phyloP scores from a whole-genome alignment of 2,113 vertebrate genomes.

The Clarias batrachus region DNA sequence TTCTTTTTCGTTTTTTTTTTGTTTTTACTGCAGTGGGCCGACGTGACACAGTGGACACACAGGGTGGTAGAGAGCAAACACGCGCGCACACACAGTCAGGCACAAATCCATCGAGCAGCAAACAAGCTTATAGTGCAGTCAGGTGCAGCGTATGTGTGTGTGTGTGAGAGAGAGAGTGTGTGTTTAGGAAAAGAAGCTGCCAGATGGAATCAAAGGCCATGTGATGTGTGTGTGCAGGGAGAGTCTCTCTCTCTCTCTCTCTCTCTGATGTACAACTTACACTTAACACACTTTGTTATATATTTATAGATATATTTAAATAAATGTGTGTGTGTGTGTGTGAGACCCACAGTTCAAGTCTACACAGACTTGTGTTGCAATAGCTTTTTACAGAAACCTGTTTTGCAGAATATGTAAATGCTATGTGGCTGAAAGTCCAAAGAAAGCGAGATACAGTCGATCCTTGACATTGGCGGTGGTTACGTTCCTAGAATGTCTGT shows the following conservation, averaged over 20 bases:
- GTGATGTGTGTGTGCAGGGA: neutral
- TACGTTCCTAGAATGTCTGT: too few species aligned
- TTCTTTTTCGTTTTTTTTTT: neutral
- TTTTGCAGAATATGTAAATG: neutral
- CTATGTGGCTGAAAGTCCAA: neutral
- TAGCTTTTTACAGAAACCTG: neutral
- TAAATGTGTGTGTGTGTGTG: neutral
- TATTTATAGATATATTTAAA: too few species aligned
- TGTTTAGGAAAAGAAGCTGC: neutral
- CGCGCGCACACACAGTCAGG: neutral
- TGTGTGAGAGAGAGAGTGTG: constrained; percentile 23
- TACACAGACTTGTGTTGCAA: neutral
- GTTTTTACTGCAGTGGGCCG: constrained; percentile 18
- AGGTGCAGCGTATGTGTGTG: neutral
- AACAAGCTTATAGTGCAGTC: constrained; percentile 20
- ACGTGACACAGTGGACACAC: constrained; percentile 42
- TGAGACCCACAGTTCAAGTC: neutral
- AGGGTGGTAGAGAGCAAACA: constrained; percentile 19
- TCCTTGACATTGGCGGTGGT: too few species aligned
- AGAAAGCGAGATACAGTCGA: neutral
- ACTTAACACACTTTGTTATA: too few species aligned
- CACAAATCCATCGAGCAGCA: constrained; percentile 14
- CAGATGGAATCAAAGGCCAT: constrained; percentile 16
- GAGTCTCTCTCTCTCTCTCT: neutral
- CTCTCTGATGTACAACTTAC: neutral